Evolutionary conservation across 2,888 invertebrate genomes (phyloP).

Genomic region (Pollenia angustigena): DNA sequence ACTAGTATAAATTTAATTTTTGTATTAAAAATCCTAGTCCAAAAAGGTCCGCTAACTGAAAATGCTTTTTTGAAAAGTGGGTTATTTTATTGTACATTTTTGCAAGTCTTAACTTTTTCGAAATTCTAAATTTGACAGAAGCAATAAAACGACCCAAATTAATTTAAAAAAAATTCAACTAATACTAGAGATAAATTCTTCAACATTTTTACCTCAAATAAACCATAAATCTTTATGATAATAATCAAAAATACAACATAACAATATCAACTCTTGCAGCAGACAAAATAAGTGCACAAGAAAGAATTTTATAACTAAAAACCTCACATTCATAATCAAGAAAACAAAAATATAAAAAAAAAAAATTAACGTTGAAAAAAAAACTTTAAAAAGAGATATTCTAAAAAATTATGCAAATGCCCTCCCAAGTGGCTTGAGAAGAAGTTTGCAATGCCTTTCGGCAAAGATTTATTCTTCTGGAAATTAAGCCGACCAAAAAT

Average conservation of each 20-base stretch:
- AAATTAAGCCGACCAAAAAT: constrained; percentile 11
- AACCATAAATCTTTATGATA: constrained; percentile 70
- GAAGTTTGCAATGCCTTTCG: neutral
- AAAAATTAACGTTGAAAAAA: constrained; percentile 23
- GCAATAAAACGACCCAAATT: neutral
- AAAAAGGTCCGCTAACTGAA: too few species aligned
- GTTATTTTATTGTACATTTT: too few species aligned
- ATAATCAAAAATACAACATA: constrained; percentile 56
- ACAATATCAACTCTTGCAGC: constrained; percentile 39
- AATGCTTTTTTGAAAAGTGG: too few species aligned
- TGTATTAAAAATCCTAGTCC: too few species aligned
- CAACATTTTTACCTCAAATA: constrained; percentile 47
- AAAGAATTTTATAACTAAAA: constrained; percentile 50
- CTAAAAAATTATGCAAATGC: constrained; percentile 68
- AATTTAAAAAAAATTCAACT: neutral
- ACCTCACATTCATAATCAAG: neutral
- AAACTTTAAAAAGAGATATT: constrained; percentile 23
- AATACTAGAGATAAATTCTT: constrained; percentile 20
- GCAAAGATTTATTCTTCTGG: constrained; percentile 28
- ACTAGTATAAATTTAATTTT: too few species aligned
- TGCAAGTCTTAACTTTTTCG: too few species aligned
- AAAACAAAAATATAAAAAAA: constrained; percentile 7
- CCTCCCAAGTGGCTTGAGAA: constrained; percentile 59
- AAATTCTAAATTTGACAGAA: too few species aligned
- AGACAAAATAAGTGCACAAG: constrained; percentile 26